phyloP scores from a whole-genome alignment of 2,888 invertebrate genomes.

The Troides aeacus region DNA sequence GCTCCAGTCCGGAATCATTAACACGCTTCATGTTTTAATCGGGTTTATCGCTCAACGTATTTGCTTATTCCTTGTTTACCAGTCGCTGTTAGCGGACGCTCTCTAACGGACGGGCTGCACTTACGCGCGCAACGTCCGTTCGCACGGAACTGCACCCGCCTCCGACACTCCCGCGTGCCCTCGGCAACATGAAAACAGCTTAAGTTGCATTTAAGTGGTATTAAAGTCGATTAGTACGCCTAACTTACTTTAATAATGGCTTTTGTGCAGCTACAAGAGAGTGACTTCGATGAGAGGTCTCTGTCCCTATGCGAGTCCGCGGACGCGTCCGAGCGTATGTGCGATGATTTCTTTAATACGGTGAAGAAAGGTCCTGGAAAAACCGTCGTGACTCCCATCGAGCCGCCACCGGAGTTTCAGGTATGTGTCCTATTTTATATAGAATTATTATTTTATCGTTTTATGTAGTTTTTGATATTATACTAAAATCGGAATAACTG shows the following conservation, averaged over 20 bases:
- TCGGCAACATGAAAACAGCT: not conserved
- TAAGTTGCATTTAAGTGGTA: conserved; percentile 12
- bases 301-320: conserved; percentile 89
- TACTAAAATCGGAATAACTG: not conserved
- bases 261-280: conserved; percentile 84
- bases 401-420: conserved; percentile 93
- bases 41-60: conserved; percentile 20
- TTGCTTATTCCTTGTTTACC: conserved; percentile 28
- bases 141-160: conserved; percentile 17
- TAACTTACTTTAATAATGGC: conserved; percentile 31
- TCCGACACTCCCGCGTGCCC: conserved; percentile 9
- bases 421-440: conserved; percentile 49
- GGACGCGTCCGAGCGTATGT: conserved; percentile 88
- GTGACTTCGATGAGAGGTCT: conserved; percentile 88
- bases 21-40: conserved; percentile 29
- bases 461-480: not conserved
- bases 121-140: conserved; percentile 20
- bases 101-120: conserved; percentile 22
- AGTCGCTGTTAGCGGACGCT: conserved; percentile 26
- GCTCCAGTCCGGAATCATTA: conserved; percentile 20
- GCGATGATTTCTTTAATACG: conserved; percentile 90
- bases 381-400: conserved; percentile 83
- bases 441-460: not conserved
- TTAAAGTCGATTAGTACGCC: conserved; percentile 13
- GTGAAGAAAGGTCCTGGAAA: conserved; percentile 88